Base-by-base conservation (phyloP, 2,113 vertebrate species). In the Phylloscopus trochilus region DNA sequence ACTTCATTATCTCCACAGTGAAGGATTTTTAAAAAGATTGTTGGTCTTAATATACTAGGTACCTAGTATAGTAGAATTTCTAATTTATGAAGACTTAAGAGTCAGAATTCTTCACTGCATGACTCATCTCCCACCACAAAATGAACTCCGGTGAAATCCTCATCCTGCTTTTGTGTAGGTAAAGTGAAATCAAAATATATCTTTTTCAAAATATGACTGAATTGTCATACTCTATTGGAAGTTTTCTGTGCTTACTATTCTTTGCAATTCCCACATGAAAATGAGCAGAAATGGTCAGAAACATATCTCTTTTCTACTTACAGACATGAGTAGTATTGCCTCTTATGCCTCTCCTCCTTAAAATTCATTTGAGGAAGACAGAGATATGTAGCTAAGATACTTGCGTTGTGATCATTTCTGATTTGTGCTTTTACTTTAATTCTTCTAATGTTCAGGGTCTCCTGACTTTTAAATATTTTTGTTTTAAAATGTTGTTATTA, bases 281-380 rank as follows among this genome's bases (percentile, higher is more conserved):
- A 47, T 15, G 11, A 19, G 6, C 11, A 68, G 46, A 88, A 90
- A 79, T 16, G 5, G 12, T 51, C 39, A 68, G 14, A 35, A 56
- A 88, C 15, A 59, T 28, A 58, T 11, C 15, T 39, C 37, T 20
- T 55, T 27, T 27, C 16, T 55, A 30, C 14, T 73, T 64, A 16
- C 1, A 12, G 19, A 6, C 5, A 13, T 63, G 23, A 0, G 3
- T 21, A 46, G 15, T 24, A 35, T 27, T 86, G 10, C 12, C n/a
- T 73, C 27, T 60, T 73, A 60, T 37, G 9, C 5, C 6, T 66
- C 31, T 83, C 44, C 83, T 80, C 20, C 37, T 69, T 81, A 41
- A 52, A 47, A 35, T 39, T 63, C 3, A 73, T 81, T 60, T 43
- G 44, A 63, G 23, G 10, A 64, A 79, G 17, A 68, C 5, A 60